phyloP scores from a whole-genome alignment of 2,797 vertebrate species.

The Momotus momota region DNA sequence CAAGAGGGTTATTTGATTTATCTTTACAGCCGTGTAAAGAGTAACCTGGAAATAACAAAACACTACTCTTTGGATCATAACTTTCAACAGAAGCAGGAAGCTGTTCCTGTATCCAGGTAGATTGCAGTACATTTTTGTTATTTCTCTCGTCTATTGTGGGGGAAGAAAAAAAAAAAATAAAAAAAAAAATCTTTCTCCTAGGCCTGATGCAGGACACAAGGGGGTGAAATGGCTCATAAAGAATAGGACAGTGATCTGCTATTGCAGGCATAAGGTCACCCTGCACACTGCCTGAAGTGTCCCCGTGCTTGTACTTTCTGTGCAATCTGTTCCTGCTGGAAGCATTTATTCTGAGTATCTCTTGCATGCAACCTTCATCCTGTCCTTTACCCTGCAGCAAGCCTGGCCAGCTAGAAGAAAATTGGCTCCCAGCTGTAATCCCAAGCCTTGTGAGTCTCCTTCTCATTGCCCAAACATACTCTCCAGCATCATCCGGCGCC shows the following conservation, averaged over 20 bases:
- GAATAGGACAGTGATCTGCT: neutral
- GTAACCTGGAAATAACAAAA: neutral
- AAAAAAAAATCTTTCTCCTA: neutral
- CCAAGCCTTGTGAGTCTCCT: neutral
- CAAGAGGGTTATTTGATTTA: neutral
- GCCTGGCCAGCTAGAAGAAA: neutral
- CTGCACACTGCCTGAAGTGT: neutral
- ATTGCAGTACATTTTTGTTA: neutral
- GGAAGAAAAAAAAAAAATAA: too few relatives aligned
- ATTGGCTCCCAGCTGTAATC: neutral
- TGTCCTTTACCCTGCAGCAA: neutral
- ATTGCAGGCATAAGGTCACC: neutral
- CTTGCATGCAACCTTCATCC: neutral
- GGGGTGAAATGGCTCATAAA: neutral
- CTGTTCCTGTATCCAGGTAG: accelerated
- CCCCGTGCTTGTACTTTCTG: neutral
- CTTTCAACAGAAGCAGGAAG: neutral
- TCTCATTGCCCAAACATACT: neutral
- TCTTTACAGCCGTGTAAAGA: neutral
- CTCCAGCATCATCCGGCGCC: neutral
- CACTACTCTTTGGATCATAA: neutral
- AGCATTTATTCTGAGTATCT: slow-evolving; percentile 5
- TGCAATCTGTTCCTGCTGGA: neutral
- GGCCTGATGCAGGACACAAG: neutral
- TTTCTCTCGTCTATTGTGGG: neutral